Conservation (phyloP, 2,888 invertebrate species). For the Conops quadrifasciatus region DNA sequence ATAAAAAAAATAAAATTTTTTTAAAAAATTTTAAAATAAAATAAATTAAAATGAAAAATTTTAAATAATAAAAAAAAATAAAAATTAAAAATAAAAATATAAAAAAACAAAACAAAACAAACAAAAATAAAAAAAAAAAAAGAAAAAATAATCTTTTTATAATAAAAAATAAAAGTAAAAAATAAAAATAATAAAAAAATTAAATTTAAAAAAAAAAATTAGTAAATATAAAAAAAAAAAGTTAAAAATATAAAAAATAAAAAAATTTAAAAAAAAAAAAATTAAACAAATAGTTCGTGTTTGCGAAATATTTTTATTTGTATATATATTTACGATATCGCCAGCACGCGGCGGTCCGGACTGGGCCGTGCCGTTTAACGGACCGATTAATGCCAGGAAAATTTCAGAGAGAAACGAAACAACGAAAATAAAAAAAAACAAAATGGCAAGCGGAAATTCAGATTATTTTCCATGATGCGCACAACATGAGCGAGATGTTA, state of each 20-base stretch:
- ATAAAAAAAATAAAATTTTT: too few relatives aligned
- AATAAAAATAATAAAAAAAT: too few relatives aligned
- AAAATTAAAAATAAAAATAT: too few relatives aligned
- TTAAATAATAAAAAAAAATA: too few relatives aligned
- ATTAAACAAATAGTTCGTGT: too few relatives aligned
- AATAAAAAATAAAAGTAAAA: too few relatives aligned
- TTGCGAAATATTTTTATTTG: background rate
- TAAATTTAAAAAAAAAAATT: background rate
- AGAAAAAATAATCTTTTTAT: too few relatives aligned
- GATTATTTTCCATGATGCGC: conserved; percentile 39
- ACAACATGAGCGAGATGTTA: conserved; percentile 37
- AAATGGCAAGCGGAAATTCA: conserved; percentile 39
- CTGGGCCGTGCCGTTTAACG: conserved; percentile 57
- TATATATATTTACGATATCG: conserved; percentile 1
- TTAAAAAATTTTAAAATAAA: too few relatives aligned
- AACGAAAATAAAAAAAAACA: conserved; percentile 9
- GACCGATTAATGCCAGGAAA: conserved; percentile 42
- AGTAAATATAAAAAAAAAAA: background rate
- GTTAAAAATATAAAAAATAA: background rate
- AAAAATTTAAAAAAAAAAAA: too few relatives aligned
- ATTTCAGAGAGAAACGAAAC: conserved; percentile 1
- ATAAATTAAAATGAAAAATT: too few relatives aligned
- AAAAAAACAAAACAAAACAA: too few relatives aligned
- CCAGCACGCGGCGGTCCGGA: conserved; percentile 51
- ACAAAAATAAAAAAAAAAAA: too few relatives aligned